Conservation (phyloP, 1,140 invertebrate species). For the Pseudomyrmex gracilis region DNA sequence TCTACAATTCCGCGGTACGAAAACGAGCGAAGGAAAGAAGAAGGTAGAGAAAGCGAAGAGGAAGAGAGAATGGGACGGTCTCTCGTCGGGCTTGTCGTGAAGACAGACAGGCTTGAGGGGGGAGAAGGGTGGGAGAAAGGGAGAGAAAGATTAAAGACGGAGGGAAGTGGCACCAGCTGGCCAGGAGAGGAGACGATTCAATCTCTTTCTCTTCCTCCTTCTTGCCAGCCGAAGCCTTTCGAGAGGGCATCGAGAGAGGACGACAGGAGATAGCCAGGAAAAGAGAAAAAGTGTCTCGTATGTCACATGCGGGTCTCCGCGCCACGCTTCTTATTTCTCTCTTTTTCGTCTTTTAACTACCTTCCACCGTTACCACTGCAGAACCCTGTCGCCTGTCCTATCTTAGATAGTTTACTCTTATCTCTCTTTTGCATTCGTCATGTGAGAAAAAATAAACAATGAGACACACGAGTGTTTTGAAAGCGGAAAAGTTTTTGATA, state of each 20-base stretch:
- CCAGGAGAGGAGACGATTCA: conserved; percentile 69
- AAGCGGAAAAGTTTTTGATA: neutral
- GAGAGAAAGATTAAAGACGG: conserved; percentile 54
- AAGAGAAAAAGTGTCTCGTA: conserved; percentile 67
- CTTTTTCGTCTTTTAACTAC: conserved; percentile 27
- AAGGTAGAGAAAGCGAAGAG: neutral
- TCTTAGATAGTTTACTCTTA: neutral
- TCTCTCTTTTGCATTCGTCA: neutral
- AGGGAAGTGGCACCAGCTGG: conserved; percentile 64
- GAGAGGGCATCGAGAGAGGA: conserved; percentile 43
- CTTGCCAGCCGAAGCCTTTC: conserved; percentile 46
- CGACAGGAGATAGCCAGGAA: conserved; percentile 32
- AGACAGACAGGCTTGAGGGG: conserved; percentile 9
- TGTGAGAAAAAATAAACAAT: neutral
- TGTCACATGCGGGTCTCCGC: conserved; percentile 74
- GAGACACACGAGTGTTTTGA: neutral
- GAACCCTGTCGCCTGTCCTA: neutral
- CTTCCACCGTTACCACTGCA: conserved; percentile 43
- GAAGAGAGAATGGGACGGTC: conserved; percentile 14
- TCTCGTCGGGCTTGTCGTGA: conserved; percentile 53
- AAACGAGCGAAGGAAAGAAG: conserved; percentile 5
- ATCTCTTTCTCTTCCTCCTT: conserved; percentile 63
- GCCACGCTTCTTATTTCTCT: conserved; percentile 62
- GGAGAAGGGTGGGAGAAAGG: too few relatives aligned
- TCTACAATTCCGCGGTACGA: conserved; percentile 20